Evolutionary conservation across 1,140 invertebrate species (phyloP), one percentile per base, ranked within the genome.

Genomic region (Melipona quadrifasciata): DNA sequence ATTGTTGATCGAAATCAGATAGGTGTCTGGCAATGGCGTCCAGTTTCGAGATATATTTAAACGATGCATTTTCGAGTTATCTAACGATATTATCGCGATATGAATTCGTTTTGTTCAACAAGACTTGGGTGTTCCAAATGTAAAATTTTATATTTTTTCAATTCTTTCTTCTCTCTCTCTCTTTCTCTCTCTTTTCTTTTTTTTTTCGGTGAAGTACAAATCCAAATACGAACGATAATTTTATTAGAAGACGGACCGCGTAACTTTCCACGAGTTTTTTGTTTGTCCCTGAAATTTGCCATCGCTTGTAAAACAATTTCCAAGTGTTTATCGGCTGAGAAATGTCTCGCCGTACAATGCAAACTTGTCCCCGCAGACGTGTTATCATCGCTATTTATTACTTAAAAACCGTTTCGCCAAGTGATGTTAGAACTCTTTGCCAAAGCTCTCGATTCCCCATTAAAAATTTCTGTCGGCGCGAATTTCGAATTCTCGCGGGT

Each of bases 371-470:
- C 47, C n/a, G 21, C 47, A 31, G 47, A 34, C 64, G 19, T 53
- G 76, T 78, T 55, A 64, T 78, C 53, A 6, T 67, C 76, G 31
- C n/a, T 53, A 53, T 67, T 67, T 53, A 53, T 67, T 67, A 55
- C 67, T 78, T 51, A 64, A 64, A 47, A 78, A 53, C 12, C 11
- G 47, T 53, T 31, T 55, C 61, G 67, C 19, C 76, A 24, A 14
- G 24, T 55, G n/a, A 61, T 14, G 11, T 61, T 77, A 77, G 51
- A 61, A 65, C 75, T 65, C n/a, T 77, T 65, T 51, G 19, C 61
- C 53, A n/a, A n/a, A n/a, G n/a, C 61, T 51, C 19, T n/a, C 21
- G n/a, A n/a, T n/a, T n/a, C n/a, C n/a, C n/a, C n/a, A n/a, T n/a
- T n/a, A n/a, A n/a, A n/a, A n/a, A n/a, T n/a, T n/a, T n/a, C n/a